Evolutionary conservation across 2,888 invertebrate species (phyloP).

Genomic region (Andricus quercusramuli): DNA sequence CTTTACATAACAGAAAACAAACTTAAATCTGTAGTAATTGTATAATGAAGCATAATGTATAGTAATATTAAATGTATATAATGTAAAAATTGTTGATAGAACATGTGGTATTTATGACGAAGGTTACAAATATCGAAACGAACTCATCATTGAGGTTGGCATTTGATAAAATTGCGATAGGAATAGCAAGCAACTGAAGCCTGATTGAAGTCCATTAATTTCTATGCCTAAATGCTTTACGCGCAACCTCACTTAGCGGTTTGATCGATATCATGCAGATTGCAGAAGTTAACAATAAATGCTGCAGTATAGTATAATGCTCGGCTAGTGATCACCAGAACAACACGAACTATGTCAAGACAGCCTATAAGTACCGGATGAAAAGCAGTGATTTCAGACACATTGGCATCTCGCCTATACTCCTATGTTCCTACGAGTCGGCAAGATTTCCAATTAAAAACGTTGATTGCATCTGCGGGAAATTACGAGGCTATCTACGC

Average conservation of each 20-base stretch:
- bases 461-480: conserved; percentile 11
- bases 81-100: not conserved
- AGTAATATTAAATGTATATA: too few species aligned
- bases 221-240: conserved; percentile 44
- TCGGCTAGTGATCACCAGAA: not conserved
- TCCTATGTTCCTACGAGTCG: not conserved
- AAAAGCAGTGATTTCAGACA: conserved; percentile 1
- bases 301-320: not conserved
- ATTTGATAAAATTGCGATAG: conserved; percentile 56
- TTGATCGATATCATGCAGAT: conserved; percentile 38
- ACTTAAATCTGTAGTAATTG: not conserved
- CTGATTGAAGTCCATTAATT: conserved; percentile 55
- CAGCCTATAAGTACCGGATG: not conserved
- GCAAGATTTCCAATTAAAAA: conserved; percentile 24
- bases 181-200: conserved; percentile 45
- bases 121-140: conserved; percentile 48
- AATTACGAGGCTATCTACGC: conserved; percentile 5
- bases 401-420: not conserved
- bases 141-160: conserved; percentile 52
- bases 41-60: not conserved
- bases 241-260: conserved; percentile 23
- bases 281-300: conserved; percentile 44
- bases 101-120: not conserved
- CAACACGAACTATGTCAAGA: not conserved
- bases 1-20: conserved; percentile 26